Conservation (phyloP, 2,797 vertebrate species). For the Intellagama lesueurii region DNA sequence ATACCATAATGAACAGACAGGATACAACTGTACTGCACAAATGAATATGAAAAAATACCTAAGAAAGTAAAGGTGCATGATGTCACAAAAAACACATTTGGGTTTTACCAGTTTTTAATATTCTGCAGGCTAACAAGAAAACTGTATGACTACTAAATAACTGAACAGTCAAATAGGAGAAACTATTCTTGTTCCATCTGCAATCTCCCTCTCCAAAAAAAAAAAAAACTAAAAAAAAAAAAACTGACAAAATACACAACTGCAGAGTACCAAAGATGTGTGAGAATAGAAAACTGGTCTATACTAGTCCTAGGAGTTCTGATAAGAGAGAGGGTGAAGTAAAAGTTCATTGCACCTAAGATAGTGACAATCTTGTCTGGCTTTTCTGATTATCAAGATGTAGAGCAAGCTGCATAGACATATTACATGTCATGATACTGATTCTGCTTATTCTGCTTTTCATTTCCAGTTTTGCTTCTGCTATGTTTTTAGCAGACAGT, state of each 20-base stretch:
- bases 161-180: background rate
- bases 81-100: background rate
- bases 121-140: background rate
- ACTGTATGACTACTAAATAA: background rate
- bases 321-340: background rate
- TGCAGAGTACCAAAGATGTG: background rate
- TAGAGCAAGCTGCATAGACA: background rate
- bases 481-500: background rate
- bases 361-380: background rate
- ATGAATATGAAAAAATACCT: background rate
- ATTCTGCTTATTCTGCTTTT: background rate
- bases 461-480: background rate
- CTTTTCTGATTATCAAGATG: background rate
- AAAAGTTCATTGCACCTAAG: conserved; percentile 11
- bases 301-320: background rate
- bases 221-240: background rate
- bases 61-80: background rate
- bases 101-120: background rate
- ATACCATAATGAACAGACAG: background rate
- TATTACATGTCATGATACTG: background rate
- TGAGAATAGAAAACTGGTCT: background rate
- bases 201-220: background rate
- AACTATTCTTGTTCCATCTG: conserved; percentile 11
- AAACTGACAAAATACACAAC: background rate
- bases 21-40: background rate